Base-by-base conservation (phyloP, 2,797 vertebrate species). In the Hirundo rustica region DNA sequence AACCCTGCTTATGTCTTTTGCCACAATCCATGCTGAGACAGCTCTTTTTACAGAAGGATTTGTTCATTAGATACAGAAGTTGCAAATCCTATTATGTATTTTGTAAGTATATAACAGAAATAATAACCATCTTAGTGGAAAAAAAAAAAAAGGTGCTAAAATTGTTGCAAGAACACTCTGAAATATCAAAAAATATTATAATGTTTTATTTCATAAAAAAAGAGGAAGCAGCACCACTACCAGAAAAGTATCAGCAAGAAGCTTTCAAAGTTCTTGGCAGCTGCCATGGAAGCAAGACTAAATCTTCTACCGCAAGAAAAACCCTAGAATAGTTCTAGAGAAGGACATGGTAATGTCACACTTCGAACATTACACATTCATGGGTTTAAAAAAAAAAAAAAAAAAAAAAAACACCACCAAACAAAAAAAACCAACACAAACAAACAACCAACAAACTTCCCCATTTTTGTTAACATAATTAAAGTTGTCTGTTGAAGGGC, bases 271-370 rank as follows among this genome's bases (percentile, higher is more conserved):
- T 38, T 38, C 36, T 10, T 54, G 42, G 27, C 47, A 89, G 68
- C 82, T 88, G 62, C 58, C 44, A 50, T 44, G 21, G 70, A 85
- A 80, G 58, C 21, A 80, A 92, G 68, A 80, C 45, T 51, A 82
- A 50, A 79, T 50, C 25, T 66, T 17, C 54, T 48, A 20, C 57
- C 64, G 29, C 9, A 73, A 72, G 78, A 85, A 76, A 47, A 64
- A 2, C 13, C 17, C 45, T 54, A 67, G 15, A 80, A 60, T 73
- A 65, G 18, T 88, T 88, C 65, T 47, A 71, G 32, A 83, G 61
- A 95, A 96, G 79, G 54, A 88, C 79, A 2, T 65, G 38, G 91
- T 93, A 83, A 77, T 45, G 21, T 66, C 71, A 85, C 27, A 62
- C 26, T 86, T 84, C 27, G 32, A 44, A 44, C 4, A 45, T 72